Evolutionary conservation across 2,888 invertebrate species (phyloP).

Genomic region (Stramonita haemastoma): DNA sequence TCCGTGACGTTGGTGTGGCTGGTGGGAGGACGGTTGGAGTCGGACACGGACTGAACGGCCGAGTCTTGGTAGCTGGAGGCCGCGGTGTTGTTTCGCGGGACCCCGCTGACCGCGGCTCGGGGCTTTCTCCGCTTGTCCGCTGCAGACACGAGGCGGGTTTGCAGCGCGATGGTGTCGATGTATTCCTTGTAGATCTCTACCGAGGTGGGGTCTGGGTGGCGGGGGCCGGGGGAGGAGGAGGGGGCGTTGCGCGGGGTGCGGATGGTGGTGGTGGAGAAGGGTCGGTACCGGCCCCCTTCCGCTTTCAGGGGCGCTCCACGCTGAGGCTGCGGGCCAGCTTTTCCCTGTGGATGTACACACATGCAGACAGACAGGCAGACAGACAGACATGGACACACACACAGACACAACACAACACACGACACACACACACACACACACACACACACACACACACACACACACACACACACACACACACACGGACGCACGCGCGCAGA

Average conservation of each 20-base stretch:
- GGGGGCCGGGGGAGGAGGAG: not conserved
- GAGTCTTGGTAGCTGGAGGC: constrained; percentile 31
- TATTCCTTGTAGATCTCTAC: constrained; percentile 40
- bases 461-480: too few relatives aligned
- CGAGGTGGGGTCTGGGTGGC: constrained; percentile 31
- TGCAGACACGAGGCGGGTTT: constrained; percentile 37
- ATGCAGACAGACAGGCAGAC: too few relatives aligned
- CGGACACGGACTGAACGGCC: constrained; percentile 28
- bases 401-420: too few relatives aligned
- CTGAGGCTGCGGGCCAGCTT: constrained; percentile 13
- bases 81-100: constrained; percentile 24
- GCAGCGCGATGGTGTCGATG: constrained; percentile 42
- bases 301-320: constrained; percentile 46
- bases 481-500: too few relatives aligned
- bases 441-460: constrained; percentile 1
- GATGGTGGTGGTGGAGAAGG: constrained; percentile 49
- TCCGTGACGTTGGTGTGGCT: not conserved
- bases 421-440: constrained; percentile 1
- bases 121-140: constrained; percentile 16
- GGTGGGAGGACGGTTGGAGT: constrained; percentile 35
- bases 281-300: constrained; percentile 47
- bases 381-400: too few relatives aligned
- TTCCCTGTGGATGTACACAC: constrained; percentile 3
- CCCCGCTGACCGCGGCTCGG: constrained; percentile 7
- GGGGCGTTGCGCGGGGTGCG: constrained; percentile 31